These are phyloP conservation scores for Theristus sp. DNA, from an alignment of 2,888 invertebrate genomes.

Conservation along the genomic window DNA sequence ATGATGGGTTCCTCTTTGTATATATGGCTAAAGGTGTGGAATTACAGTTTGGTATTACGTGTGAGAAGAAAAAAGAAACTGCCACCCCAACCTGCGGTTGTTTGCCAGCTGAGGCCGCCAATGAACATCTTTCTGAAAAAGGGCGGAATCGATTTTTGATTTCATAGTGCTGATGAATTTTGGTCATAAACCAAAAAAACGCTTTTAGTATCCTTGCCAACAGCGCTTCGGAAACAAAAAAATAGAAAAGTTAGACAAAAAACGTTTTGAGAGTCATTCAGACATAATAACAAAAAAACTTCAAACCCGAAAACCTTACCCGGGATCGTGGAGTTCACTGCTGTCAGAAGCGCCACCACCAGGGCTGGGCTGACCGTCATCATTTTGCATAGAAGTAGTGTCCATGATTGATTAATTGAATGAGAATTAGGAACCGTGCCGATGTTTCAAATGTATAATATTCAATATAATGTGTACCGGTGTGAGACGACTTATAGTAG, in stretches of 20 bases:
- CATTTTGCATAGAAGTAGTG: neutral
- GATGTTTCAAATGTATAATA: too few species aligned
- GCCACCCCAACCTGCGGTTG: constrained; percentile 72
- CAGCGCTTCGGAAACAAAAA: neutral
- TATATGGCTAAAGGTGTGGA: too few species aligned
- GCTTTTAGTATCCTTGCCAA: neutral
- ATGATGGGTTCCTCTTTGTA: too few species aligned
- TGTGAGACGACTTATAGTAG: too few species aligned
- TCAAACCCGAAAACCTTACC: constrained; percentile 41
- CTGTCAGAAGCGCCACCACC: neutral
- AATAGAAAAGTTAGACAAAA: constrained; percentile 1
- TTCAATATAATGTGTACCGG: too few species aligned
- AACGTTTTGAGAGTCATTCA: too few species aligned
- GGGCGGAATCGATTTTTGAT: neutral
- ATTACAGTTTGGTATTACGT: neutral
- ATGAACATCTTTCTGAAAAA: constrained; percentile 89
- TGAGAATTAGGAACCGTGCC: too few species aligned
- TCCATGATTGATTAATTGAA: neutral
- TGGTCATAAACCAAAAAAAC: neutral
- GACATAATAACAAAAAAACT: neutral
- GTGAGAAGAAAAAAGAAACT: neutral
- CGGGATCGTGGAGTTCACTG: constrained; percentile 72
- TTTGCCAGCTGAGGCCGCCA: constrained; percentile 99
- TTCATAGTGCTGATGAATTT: neutral
- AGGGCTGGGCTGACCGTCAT: neutral